Percentiles rank a stretch among this genome's conserved stretches.
Evolutionary conservation across 2,113 vertebrate genomes (phyloP).

Genomic region (Dasyornis broadbenti): DNA sequence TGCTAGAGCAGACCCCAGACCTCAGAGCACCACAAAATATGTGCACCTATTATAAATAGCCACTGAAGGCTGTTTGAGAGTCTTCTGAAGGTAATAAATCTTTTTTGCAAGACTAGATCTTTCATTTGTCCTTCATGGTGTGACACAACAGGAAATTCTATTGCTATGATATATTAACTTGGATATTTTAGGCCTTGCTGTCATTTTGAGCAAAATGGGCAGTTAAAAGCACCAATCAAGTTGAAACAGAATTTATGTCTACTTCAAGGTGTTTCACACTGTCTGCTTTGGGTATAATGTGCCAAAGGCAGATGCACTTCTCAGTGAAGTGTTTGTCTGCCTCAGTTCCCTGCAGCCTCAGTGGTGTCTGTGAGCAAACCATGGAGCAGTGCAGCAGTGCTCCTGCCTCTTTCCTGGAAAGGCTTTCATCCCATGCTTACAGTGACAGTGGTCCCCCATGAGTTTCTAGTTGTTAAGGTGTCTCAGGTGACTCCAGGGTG

Average conservation of each 20-base stretch:
- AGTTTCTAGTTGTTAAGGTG: background rate
- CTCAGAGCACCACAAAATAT: background rate
- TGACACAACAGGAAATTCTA: background rate
- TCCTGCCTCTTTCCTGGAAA: background rate
- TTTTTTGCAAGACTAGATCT: background rate
- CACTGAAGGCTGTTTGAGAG: background rate
- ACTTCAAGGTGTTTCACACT: background rate
- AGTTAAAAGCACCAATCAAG: background rate
- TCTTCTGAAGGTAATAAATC: background rate
- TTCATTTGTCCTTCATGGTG: background rate
- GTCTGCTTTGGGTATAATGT: background rate
- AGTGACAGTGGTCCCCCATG: background rate
- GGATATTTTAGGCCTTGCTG: background rate
- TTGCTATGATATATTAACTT: background rate
- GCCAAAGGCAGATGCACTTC: background rate
- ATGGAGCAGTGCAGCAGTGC: background rate
- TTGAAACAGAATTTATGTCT: background rate
- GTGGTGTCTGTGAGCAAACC: background rate
- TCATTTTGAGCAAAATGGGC: background rate
- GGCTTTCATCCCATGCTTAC: background rate
- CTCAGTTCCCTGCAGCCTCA: background rate
- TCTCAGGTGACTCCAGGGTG: background rate
- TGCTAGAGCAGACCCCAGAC: background rate
- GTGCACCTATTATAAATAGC: background rate
- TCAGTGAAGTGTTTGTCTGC: background rate